These are phyloP conservation scores for Mythimna vitellina DNA, from an alignment of 2,888 invertebrate genomes.

Conservation along the genomic window DNA sequence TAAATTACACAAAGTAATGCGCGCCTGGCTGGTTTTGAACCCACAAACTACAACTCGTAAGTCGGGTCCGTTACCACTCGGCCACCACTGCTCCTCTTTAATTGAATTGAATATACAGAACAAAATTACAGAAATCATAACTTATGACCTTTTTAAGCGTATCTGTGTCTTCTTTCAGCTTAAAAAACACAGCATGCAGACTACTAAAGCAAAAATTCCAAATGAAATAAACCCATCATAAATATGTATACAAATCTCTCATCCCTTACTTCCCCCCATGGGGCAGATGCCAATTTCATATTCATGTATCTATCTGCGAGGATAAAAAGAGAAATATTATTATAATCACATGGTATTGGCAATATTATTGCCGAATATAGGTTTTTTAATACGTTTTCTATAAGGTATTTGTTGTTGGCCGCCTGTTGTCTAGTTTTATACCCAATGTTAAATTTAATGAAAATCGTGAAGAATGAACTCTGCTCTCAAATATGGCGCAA, in stretches of 20 bases:
- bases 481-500: no score
- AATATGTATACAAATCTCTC: constrained; percentile 35
- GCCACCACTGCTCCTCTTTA: no score
- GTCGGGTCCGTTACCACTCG: no score
- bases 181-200: neutral
- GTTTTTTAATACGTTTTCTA: neutral
- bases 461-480: no score
- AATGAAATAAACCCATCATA: constrained; percentile 33
- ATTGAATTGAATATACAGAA: neutral
- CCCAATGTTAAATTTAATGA: no score
- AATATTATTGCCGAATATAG: neutral
- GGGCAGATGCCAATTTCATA: constrained; percentile 26
- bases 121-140: neutral
- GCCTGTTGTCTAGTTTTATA: no score
- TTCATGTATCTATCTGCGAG: constrained; percentile 18
- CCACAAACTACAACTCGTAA: no score
- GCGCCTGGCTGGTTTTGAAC: no score
- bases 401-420: neutral
- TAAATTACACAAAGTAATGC: no score
- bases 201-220: neutral
- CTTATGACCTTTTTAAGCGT: neutral
- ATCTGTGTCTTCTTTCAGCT: neutral
- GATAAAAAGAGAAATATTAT: constrained; percentile 23
- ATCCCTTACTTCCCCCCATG: neutral
- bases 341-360: constrained; percentile 16